Percentiles rank a stretch among this genome's conserved stretches.
Conservation (phyloP, 2,113 vertebrate genomes). For the Alces alces region DNA sequence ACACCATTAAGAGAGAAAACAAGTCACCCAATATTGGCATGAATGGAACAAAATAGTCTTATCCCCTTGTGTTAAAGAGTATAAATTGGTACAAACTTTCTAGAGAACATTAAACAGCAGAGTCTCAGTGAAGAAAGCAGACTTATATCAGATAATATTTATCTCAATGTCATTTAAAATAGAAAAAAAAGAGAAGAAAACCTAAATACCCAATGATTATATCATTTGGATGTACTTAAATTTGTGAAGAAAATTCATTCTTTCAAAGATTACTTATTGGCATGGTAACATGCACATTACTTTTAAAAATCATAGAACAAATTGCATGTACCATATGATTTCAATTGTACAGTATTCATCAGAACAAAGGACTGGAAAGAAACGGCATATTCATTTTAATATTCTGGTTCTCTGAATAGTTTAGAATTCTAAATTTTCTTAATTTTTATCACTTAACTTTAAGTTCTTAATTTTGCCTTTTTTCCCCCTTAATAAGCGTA, state of each 20-base stretch:
- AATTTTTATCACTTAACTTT: background rate
- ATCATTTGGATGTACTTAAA: background rate
- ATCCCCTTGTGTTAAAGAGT: background rate
- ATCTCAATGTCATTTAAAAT: background rate
- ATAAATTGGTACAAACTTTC: background rate
- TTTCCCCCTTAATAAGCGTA: background rate
- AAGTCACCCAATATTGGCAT: background rate
- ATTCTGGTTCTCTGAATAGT: background rate
- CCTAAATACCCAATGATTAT: background rate
- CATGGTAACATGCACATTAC: background rate
- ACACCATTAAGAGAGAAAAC: background rate
- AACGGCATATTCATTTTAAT: background rate
- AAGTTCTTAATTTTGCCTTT: background rate
- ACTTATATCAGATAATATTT: background rate
- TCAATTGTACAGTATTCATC: background rate
- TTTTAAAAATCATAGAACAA: background rate
- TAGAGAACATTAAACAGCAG: background rate
- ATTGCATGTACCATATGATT: background rate
- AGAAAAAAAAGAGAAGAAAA: background rate
- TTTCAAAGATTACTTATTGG: background rate
- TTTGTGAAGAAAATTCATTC: background rate
- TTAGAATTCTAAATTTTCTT: background rate
- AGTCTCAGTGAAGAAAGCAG: background rate
- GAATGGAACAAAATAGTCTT: background rate
- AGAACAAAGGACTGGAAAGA: background rate